Evolutionary conservation across 2,113 vertebrate genomes (phyloP).

Genomic region (Apistogramma diplotaenia): DNA sequence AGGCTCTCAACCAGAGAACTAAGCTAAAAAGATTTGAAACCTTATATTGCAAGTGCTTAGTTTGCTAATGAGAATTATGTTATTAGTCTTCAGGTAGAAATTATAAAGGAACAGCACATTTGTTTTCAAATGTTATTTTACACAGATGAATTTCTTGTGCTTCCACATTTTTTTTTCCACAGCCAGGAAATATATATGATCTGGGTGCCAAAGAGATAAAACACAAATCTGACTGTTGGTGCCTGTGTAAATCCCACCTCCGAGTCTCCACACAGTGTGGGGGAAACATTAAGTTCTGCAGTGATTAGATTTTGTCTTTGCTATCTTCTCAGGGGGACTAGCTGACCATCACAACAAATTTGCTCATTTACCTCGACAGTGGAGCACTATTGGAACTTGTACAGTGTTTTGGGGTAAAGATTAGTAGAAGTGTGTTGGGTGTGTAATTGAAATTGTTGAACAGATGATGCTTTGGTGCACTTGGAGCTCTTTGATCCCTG

Average conservation of each 20-base stretch:
- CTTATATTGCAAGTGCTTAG: not conserved
- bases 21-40: slow-evolving; percentile 23
- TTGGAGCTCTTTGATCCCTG: slow-evolving; percentile 2
- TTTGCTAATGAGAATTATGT: not conserved
- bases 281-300: not conserved
- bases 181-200: slow-evolving; percentile 43
- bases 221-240: slow-evolving; percentile 51
- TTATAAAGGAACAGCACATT: not conserved
- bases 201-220: slow-evolving; percentile 70
- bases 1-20: slow-evolving; percentile 13
- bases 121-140: slow-evolving; percentile 32
- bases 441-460: slow-evolving; percentile 24
- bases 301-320: slow-evolving; percentile 44
- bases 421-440: slow-evolving; percentile 2
- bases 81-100: not conserved
- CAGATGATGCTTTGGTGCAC: slow-evolving; percentile 33
- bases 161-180: slow-evolving; percentile 31
- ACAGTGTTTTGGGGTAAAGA: slow-evolving; percentile 14
- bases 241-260: slow-evolving; percentile 54
- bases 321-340: slow-evolving; percentile 72
- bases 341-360: slow-evolving; percentile 41
- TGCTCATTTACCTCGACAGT: slow-evolving; percentile 55
- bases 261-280: slow-evolving; percentile 43
- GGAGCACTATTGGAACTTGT: slow-evolving; percentile 38
- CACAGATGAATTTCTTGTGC: slow-evolving; percentile 27